Conservation (phyloP, 2,113 vertebrate genomes). For the Silurus glanis region DNA sequence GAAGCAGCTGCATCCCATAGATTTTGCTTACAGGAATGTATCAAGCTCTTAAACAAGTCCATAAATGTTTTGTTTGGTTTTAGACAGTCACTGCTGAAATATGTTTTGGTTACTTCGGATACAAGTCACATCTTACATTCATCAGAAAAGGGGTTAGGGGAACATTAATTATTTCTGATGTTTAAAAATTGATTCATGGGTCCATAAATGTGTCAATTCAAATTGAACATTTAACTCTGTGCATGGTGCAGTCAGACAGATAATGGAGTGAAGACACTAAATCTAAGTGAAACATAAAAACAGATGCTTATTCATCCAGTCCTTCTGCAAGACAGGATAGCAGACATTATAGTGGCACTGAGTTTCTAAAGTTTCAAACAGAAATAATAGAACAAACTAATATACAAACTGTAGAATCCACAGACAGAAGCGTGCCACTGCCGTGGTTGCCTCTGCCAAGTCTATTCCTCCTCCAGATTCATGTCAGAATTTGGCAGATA, state of each 20-base stretch:
- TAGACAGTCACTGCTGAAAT: slow-evolving; percentile 6
- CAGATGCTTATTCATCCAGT: slow-evolving; percentile 23
- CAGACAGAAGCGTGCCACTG: slow-evolving; percentile 63
- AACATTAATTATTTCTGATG: slow-evolving; percentile 35
- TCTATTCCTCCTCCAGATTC: slow-evolving; percentile 68
- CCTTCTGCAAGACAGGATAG: slow-evolving; percentile 9
- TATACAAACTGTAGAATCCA: slow-evolving; percentile 52
- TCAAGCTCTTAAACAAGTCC: slow-evolving; percentile 5
- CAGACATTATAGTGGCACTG: neutral
- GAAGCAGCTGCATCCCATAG: slow-evolving; percentile 23
- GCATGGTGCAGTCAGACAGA: slow-evolving; percentile 19
- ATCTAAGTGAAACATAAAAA: slow-evolving; percentile 36
- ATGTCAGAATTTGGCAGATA: slow-evolving; percentile 77
- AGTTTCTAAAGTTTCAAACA: neutral
- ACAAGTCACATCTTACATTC: neutral
- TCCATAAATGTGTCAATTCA: slow-evolving; percentile 44
- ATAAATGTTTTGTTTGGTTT: slow-evolving; percentile 5
- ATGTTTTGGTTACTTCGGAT: neutral
- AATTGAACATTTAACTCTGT: slow-evolving; percentile 34
- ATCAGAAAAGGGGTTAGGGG: neutral
- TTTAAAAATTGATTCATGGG: slow-evolving; percentile 32
- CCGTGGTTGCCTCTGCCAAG: slow-evolving; percentile 63
- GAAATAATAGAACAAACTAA: slow-evolving; percentile 25
- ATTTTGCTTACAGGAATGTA: slow-evolving; percentile 6
- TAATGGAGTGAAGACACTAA: slow-evolving; percentile 30